phyloP scores from a whole-genome alignment of 2,888 invertebrate species.

The Cremastobaeus sp. region DNA sequence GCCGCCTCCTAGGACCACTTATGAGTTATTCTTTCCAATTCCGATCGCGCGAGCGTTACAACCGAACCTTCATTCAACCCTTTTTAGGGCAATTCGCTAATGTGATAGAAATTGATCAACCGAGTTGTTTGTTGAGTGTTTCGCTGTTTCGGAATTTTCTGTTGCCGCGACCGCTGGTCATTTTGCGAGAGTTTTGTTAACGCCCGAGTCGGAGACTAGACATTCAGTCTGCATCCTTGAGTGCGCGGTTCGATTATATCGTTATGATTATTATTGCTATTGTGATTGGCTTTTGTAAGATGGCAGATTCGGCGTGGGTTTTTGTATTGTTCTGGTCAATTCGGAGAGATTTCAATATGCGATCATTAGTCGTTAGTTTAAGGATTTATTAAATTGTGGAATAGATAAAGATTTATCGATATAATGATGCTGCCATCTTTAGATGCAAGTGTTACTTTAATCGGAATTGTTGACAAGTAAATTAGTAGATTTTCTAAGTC shows the following conservation, averaged over 20 bases:
- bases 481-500: slow-evolving; percentile 59
- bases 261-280: slow-evolving; percentile 45
- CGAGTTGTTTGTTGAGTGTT: slow-evolving; percentile 24
- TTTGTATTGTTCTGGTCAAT: slow-evolving; percentile 60
- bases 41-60: slow-evolving; percentile 46
- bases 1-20: too few species aligned
- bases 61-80: slow-evolving; percentile 57
- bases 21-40: too few species aligned
- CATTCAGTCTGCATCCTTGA: slow-evolving; percentile 8
- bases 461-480: slow-evolving; percentile 59
- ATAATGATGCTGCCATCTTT: slow-evolving; percentile 58
- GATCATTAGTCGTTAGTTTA: slow-evolving; percentile 59
- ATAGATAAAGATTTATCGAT: slow-evolving; percentile 59
- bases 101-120: slow-evolving; percentile 52
- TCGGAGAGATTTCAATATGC: slow-evolving; percentile 58
- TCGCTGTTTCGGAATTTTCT: slow-evolving; percentile 33
- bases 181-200: slow-evolving; percentile 46
- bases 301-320: slow-evolving; percentile 58
- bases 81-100: slow-evolving; percentile 58
- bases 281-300: slow-evolving; percentile 61
- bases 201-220: slow-evolving; percentile 20
- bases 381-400: slow-evolving; percentile 61
- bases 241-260: slow-evolving; percentile 39
- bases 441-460: slow-evolving; percentile 57
- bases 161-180: slow-evolving; percentile 38